These are phyloP conservation scores for Heliconius melpomene DNA, from an alignment of 1,140 invertebrate species.

Conservation along the genomic window DNA sequence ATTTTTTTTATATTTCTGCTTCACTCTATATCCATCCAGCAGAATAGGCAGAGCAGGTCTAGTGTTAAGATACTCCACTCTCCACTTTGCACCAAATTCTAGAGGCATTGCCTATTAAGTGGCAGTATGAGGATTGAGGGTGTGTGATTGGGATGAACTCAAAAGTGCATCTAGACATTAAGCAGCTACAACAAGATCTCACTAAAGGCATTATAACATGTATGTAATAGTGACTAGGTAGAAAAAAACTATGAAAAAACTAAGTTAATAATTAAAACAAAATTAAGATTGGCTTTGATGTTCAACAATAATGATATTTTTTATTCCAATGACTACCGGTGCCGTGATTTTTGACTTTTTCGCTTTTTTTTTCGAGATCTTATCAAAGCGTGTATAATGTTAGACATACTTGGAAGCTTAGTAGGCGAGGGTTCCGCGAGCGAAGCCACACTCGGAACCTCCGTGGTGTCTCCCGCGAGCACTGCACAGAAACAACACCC, in stretches of 20 bases:
- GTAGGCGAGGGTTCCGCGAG: conserved; percentile 80
- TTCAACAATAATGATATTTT: not conserved
- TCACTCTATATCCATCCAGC: no score
- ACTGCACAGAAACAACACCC: conserved; percentile 77
- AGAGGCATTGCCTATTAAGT: no score
- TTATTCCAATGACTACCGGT: not conserved
- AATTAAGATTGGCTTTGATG: not conserved
- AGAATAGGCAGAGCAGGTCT: no score
- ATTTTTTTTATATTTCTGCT: not conserved
- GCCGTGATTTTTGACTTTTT: not conserved
- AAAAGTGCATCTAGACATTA: conserved; percentile 41
- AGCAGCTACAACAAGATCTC: conserved; percentile 59
- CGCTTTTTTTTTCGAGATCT: conserved; percentile 51
- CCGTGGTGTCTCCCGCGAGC: conserved; percentile 75
- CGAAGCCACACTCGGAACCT: conserved; percentile 80
- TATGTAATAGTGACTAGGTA: not conserved
- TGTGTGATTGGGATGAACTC: conserved; percentile 34
- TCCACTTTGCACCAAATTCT: no score
- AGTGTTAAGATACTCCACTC: no score
- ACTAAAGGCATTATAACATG: not conserved
- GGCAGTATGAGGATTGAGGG: conserved; percentile 14
- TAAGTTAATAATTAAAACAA: not conserved
- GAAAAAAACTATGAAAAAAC: not conserved
- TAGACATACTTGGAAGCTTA: conserved; percentile 84
- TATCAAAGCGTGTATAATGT: conserved; percentile 52